Evolutionary conservation across 2,888 invertebrate species (phyloP).

Genomic region (Melipona bicolor): DNA sequence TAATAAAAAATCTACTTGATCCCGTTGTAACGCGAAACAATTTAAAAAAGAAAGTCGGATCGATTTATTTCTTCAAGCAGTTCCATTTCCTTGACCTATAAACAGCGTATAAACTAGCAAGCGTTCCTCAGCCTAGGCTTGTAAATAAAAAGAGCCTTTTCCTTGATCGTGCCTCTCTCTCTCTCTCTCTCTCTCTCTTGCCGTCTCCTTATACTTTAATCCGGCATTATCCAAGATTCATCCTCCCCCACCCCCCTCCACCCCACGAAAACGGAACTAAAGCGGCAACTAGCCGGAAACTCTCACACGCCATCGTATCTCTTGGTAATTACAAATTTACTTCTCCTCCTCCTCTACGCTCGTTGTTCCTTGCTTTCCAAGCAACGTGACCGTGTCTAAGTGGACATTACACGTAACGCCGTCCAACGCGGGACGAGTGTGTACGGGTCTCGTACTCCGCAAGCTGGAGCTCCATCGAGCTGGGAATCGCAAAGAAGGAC

Average conservation of each 20-base stretch:
- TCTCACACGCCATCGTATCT: neutral
- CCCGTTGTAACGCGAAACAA: neutral
- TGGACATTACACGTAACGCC: slow-evolving; percentile 41
- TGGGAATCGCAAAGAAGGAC: slow-evolving; percentile 56
- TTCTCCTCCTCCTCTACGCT: neutral
- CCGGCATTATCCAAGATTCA: slow-evolving; percentile 22
- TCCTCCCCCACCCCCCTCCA: neutral
- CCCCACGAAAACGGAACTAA: neutral
- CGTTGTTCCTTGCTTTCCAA: slow-evolving; percentile 13
- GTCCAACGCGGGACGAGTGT: slow-evolving; percentile 17
- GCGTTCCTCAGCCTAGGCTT: neutral
- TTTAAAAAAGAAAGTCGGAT: neutral
- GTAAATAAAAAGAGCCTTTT: neutral
- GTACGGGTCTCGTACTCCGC: slow-evolving; percentile 12
- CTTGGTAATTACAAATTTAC: slow-evolving; percentile 45
- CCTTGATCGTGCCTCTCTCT: neutral
- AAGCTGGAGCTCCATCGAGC: slow-evolving; percentile 43
- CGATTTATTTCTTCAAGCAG: neutral
- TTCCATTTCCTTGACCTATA: slow-evolving; percentile 8
- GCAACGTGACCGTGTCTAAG: slow-evolving; percentile 29
- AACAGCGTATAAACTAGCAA: neutral
- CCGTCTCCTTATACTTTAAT: slow-evolving; percentile 12
- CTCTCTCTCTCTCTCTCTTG: too few relatives aligned
- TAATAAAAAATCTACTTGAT: neutral
- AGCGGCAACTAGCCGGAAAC: slow-evolving; percentile 23